These are phyloP conservation scores for Monopis laevigella DNA, from an alignment of 2,888 invertebrate genomes.

Conservation along the genomic window DNA sequence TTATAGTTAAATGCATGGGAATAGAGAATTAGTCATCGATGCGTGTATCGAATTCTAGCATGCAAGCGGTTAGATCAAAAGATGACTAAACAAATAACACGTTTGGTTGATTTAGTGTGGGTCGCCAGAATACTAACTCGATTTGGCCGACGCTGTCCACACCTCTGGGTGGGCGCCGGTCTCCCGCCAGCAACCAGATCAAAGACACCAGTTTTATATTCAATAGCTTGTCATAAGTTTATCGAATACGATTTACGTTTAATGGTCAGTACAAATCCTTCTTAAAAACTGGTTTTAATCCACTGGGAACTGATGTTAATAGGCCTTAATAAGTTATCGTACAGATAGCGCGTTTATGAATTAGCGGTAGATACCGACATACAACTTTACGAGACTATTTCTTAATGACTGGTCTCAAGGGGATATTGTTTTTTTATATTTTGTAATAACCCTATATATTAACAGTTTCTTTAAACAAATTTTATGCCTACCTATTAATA, in stretches of 20 bases:
- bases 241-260: constrained; percentile 22
- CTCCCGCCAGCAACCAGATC: constrained; percentile 33
- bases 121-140: constrained; percentile 23
- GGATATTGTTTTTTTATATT: no score
- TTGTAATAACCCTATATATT: no score
- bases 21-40: constrained; percentile 15
- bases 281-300: constrained; percentile 9
- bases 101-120: constrained; percentile 38
- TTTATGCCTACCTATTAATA: no score
- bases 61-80: constrained; percentile 30
- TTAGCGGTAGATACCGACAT: not conserved
- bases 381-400: no score
- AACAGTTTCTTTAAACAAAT: no score
- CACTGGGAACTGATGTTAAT: constrained; percentile 9
- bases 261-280: constrained; percentile 5
- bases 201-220: constrained; percentile 30
- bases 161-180: constrained; percentile 47
- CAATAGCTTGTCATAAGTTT: constrained; percentile 30
- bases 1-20: constrained; percentile 12
- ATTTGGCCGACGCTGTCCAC: constrained; percentile 33
- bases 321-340: constrained; percentile 6
- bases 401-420: no score
- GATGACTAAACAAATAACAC: constrained; percentile 42
- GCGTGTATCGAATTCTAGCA: constrained; percentile 20
- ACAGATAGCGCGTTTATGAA: constrained; percentile 4